phyloP scores from a whole-genome alignment of 1,140 invertebrate species.

The Vanessa atalanta region DNA sequence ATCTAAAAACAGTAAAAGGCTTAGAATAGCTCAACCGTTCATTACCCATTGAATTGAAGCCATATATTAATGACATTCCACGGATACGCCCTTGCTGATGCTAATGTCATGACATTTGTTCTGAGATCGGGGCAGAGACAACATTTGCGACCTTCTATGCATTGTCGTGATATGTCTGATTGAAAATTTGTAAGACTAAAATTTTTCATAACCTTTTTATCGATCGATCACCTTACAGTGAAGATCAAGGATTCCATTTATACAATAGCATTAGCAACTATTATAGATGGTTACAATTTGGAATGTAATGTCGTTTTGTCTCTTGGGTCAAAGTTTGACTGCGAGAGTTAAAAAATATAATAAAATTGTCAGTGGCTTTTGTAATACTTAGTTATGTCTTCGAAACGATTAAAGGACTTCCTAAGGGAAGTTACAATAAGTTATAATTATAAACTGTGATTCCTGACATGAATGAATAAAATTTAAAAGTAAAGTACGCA shows the following conservation, averaged over 20 bases:
- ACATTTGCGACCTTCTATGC: constrained; percentile 46
- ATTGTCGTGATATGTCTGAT: constrained; percentile 54
- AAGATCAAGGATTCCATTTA: constrained; percentile 36
- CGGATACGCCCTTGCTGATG: constrained; percentile 52
- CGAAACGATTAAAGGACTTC: too few relatives aligned
- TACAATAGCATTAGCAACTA: background rate
- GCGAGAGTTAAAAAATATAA: too few relatives aligned
- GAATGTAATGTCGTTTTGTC: too few relatives aligned
- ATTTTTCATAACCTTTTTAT: constrained; percentile 32
- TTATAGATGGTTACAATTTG: background rate
- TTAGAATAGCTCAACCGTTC: background rate
- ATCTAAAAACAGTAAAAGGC: background rate
- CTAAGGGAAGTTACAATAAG: too few relatives aligned
- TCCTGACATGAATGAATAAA: too few relatives aligned
- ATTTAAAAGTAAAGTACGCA: too few relatives aligned
- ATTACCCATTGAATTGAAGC: constrained; percentile 22
- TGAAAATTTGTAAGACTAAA: constrained; percentile 41
- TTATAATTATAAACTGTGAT: too few relatives aligned
- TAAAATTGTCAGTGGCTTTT: too few relatives aligned
- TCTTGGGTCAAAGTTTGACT: too few relatives aligned
- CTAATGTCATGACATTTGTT: constrained; percentile 61
- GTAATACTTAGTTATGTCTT: too few relatives aligned
- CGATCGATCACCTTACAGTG: constrained; percentile 12
- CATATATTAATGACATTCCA: constrained; percentile 25
- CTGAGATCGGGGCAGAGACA: constrained; percentile 34